Conservation (phyloP, 2,888 invertebrate genomes). For the Tenthredo livida region DNA sequence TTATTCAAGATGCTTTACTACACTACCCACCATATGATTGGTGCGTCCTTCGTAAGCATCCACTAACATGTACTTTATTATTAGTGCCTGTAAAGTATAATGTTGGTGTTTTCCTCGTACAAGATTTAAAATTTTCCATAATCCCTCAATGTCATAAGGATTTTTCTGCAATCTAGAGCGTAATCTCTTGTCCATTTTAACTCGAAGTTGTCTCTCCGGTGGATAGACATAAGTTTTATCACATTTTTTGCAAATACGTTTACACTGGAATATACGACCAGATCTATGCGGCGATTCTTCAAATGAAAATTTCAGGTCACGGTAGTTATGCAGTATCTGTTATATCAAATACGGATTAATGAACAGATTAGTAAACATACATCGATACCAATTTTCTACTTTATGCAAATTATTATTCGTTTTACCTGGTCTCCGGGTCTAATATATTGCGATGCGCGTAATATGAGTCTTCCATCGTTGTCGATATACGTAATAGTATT, state of each 20-base stretch:
- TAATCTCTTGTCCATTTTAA: constrained; percentile 34
- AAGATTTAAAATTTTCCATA: constrained; percentile 49
- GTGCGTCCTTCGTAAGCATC: constrained; percentile 20
- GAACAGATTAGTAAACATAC: neutral
- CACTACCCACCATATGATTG: neutral
- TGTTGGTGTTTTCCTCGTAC: constrained; percentile 28
- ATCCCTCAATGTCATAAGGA: constrained; percentile 31
- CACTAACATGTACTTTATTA: constrained; percentile 6
- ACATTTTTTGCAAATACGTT: constrained; percentile 24
- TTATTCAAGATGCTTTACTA: neutral
- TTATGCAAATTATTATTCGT: neutral
- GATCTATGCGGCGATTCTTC: neutral
- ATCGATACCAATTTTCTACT: neutral
- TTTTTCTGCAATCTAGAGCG: constrained; percentile 18
- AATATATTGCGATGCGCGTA: constrained; percentile 51
- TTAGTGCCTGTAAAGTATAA: constrained; percentile 31
- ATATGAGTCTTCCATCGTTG: constrained; percentile 28
- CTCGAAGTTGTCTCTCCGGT: neutral
- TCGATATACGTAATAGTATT: constrained; percentile 49
- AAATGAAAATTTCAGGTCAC: neutral
- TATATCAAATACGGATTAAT: neutral
- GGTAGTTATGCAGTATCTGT: constrained; percentile 14
- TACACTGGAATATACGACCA: neutral
- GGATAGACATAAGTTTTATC: constrained; percentile 24
- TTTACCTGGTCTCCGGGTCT: constrained; percentile 54